Evolutionary conservation across 2,113 vertebrate genomes (phyloP), one percentile per base, ranked within the genome.

Genomic region (Aspiorhynchus laticeps): DNA sequence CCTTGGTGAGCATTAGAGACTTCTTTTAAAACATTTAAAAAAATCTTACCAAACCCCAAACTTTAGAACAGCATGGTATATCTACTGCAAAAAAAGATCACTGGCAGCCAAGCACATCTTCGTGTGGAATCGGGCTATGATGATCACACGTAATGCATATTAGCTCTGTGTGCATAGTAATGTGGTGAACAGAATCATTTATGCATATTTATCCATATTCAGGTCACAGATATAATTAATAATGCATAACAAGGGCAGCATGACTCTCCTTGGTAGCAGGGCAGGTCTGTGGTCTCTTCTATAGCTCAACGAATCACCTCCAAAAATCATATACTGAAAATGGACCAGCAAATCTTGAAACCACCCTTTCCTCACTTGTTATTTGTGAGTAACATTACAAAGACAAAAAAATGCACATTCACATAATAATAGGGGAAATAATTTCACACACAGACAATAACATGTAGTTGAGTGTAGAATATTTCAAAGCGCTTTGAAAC

Each of bases 81-180:
- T 15, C 3, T 21, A 77, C 46, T 19, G 75, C 46, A 63, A 31
- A 24, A 24, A 51, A 24, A 56, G 33, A 61, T 61, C 33, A 33
- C 14, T 59, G 46, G 69, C 33, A 85, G 87, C 87, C 26, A 86
- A 90, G 63, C 73, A 87, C 84, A 91, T 88, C 83, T 87, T 51
- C 84, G 83, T 24, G 28, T 80, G n/a, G 41, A 71, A 51, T 67
- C 33, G 83, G 71, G 85, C 74, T 75, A 26, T 12, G 26, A 53
- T 85, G 89, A 87, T 75, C 84, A 17, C 85, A 83, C 85, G 65
- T 56, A 84, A 86, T 48, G 76, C 67, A 71, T 19, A 84, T 77
- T 59, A 85, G 84, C 82, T 90, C 28, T 84, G 85, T 91, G 88
- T 91, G 91, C 88, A 91, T 90, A 88, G 87, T 71, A 89, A 79